Percentiles rank a stretch among this genome's conserved stretches.
These are phyloP conservation scores for Oscheius sp. DNA, from an alignment of 2,888 invertebrate species.

Conservation along the genomic window DNA sequence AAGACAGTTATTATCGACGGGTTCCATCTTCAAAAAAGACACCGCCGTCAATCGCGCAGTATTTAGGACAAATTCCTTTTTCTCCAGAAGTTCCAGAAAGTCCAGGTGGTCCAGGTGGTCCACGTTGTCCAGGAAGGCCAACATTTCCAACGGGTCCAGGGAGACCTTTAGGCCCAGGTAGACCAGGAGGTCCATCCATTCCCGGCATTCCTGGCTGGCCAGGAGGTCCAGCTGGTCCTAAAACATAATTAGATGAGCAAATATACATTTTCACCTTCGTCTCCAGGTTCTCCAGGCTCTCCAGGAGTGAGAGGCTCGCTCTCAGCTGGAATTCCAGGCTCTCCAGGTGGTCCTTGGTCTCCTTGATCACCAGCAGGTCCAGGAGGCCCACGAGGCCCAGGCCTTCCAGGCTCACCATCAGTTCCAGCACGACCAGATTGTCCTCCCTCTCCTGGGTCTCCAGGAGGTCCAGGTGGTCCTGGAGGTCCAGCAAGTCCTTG, in stretches of 20 bases:
- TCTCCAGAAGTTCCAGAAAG: constrained; percentile 28
- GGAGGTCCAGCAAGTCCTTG: constrained; percentile 62
- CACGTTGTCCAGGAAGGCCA: constrained; percentile 56
- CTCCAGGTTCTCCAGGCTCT: constrained; percentile 26
- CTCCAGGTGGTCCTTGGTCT: constrained; percentile 31
- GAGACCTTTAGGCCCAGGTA: constrained; percentile 58
- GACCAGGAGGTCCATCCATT: constrained; percentile 61
- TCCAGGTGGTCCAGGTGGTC: constrained; percentile 17
- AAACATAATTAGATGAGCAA: neutral
- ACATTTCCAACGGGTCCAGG: constrained; percentile 47
- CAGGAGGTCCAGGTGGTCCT: constrained; percentile 50
- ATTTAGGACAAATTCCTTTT: constrained; percentile 59
- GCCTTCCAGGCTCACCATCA: constrained; percentile 53
- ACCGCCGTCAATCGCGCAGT: constrained; percentile 58
- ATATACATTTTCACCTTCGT: neutral
- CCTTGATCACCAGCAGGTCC: constrained; percentile 53
- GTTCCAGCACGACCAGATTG: constrained; percentile 57
- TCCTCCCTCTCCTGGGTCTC: constrained; percentile 66
- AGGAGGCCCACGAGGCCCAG: constrained; percentile 59
- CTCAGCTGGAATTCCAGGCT: constrained; percentile 38
- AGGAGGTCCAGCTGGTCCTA: constrained; percentile 36
- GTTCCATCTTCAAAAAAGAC: constrained; percentile 70
- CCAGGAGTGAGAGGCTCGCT: constrained; percentile 60
- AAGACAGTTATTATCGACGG: constrained; percentile 49
- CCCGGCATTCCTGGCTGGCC: constrained; percentile 57